Evolutionary conservation across 2,888 invertebrate species (phyloP).

Genomic region (Lumbricus terrestris): DNA sequence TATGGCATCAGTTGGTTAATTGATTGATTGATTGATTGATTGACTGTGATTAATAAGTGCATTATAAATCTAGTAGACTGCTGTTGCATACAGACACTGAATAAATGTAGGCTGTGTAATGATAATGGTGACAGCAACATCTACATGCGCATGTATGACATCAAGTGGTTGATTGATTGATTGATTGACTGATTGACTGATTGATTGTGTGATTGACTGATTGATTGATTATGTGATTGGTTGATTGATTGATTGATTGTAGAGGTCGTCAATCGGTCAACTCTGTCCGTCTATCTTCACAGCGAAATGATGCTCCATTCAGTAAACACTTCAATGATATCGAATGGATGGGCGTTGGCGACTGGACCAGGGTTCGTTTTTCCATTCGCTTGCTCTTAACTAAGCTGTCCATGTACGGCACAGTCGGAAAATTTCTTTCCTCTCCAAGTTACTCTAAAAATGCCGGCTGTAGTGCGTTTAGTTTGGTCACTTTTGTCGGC

Average conservation of each 20-base stretch:
- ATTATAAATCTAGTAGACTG: too few relatives aligned
- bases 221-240: not conserved
- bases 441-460: not conserved
- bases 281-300: constrained; percentile 15
- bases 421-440: not conserved
- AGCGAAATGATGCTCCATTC: constrained; percentile 10
- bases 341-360: constrained; percentile 10
- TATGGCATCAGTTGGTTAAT: too few relatives aligned
- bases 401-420: not conserved
- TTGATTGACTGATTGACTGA: too few relatives aligned
- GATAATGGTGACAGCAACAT: too few relatives aligned
- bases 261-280: not conserved
- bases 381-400: not conserved
- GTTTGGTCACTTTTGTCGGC: not conserved
- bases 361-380: constrained; percentile 20
- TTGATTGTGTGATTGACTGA: not conserved
- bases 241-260: not conserved
- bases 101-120: too few relatives aligned
- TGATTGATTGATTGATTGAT: too few relatives aligned
- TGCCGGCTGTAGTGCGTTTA: not conserved
- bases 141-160: too few relatives aligned
- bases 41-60: too few relatives aligned
- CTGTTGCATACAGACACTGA: not conserved
- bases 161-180: too few relatives aligned
- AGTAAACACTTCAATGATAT: not conserved